phyloP scores from a whole-genome alignment of 2,113 vertebrate species.

The Lycaon pictus region DNA sequence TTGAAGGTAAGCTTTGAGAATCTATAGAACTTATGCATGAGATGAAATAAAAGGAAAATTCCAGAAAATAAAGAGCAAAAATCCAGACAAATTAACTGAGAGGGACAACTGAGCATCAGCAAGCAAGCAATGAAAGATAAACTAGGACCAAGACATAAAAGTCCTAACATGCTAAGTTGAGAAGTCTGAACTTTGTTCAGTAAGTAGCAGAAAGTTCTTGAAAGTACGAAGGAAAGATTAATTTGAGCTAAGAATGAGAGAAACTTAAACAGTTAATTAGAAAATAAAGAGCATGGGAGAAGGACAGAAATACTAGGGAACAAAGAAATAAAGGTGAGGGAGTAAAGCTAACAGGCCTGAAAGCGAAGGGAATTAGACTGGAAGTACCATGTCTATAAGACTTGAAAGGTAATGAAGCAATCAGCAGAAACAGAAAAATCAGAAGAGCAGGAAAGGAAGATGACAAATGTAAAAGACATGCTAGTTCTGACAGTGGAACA shows the following conservation, averaged over 20 bases:
- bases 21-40: background rate
- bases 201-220: background rate
- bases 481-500: background rate
- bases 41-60: background rate
- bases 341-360: background rate
- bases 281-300: background rate
- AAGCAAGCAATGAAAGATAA: background rate
- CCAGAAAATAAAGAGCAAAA: background rate
- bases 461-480: background rate
- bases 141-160: background rate
- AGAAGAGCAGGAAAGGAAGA: background rate
- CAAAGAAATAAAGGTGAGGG: background rate
- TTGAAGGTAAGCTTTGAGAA: background rate
- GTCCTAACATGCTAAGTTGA: background rate
- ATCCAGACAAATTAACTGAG: background rate
- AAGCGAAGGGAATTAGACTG: background rate
- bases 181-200: background rate
- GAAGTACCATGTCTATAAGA: background rate
- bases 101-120: background rate
- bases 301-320: background rate
- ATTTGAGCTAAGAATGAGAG: background rate
- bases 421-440: background rate
- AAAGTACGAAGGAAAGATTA: background rate
- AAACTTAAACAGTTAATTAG: background rate
- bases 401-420: background rate